A percentile compares a stretch with the other conserved stretches of the same genome.
These are phyloP conservation scores for Bellardia bayeri DNA, from an alignment of 2,888 invertebrate genomes.

Conservation along the genomic window DNA sequence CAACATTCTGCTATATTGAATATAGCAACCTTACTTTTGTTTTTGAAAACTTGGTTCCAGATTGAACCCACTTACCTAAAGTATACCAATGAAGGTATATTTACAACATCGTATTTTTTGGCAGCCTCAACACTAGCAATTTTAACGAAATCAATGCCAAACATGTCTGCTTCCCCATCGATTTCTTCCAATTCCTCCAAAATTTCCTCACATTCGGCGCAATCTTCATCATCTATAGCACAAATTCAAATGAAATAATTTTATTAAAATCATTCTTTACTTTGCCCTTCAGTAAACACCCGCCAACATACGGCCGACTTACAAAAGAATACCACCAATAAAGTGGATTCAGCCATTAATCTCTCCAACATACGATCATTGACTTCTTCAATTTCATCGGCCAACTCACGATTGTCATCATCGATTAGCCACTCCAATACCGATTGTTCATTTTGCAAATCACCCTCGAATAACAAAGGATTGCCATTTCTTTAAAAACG, in stretches of 20 bases:
- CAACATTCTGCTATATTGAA: too few relatives aligned
- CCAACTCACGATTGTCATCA: slow-evolving; percentile 95
- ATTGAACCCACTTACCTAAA: slow-evolving; percentile 86
- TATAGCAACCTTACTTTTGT: neutral
- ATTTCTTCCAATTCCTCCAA: slow-evolving; percentile 96
- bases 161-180: slow-evolving; percentile 96
- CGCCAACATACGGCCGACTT: slow-evolving; percentile 83
- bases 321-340: slow-evolving; percentile 97
- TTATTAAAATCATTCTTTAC: neutral
- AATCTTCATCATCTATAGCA: slow-evolving; percentile 92
- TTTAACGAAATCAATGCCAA: slow-evolving; percentile 97
- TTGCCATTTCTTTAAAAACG: slow-evolving; percentile 90
- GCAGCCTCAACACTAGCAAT: slow-evolving; percentile 93
- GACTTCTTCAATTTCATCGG: slow-evolving; percentile 97
- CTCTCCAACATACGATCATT: slow-evolving; percentile 95
- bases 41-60: neutral
- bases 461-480: slow-evolving; percentile 94
- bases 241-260: neutral
- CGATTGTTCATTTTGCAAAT: slow-evolving; percentile 95
- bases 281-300: too few relatives aligned
- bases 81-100: slow-evolving; percentile 93
- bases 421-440: slow-evolving; percentile 97
- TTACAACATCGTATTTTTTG: slow-evolving; percentile 91
- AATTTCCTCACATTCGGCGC: slow-evolving; percentile 95
- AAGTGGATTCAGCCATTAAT: slow-evolving; percentile 92